Base-by-base conservation (phyloP, 2,797 vertebrate species). In the Rhinogobio ventralis region DNA sequence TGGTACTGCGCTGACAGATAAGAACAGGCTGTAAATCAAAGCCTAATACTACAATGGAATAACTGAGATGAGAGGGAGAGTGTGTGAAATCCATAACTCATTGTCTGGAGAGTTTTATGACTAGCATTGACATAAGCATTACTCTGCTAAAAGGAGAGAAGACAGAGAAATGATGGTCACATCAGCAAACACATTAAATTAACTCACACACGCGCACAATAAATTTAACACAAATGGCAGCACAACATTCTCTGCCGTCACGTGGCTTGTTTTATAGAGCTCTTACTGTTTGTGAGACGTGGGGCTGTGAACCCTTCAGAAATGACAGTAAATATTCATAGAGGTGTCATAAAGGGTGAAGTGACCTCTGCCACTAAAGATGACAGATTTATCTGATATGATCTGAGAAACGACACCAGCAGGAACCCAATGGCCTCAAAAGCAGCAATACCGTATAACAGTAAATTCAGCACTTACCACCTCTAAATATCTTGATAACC, bases 251-350 rank as follows among this genome's bases (percentile, higher is more conserved):
- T 23, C 64, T 10, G 25, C 51, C 9, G 14, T 71, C 62, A 68
- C n/a, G 1, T 51, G 25, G n/a, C 46, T 67, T 76, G 30, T 23
- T 72, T 81, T 45, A 71, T 71, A 30, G 62, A 67, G 36, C 42
- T 57, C 66, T 72, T 13, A 19, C 66, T n/a, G 67, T 78, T 33
- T 45, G 51, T 33, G 13, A 72, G 23, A 49, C 45, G 53, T 0
- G 5, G 20, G 76, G 75, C 79, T 79, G 55, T 46, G 74, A 84
- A 84, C 64, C 74, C 25, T 36, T 71, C 42, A 84, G 49, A 46
- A 77, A 46, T 69, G 75, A 79, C 67, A 71, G 75, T 71, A 49
- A 84, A 84, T 84, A 62, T 84, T 79, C 83, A 64, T 49, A 49
- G 30, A 76, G 33, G 25, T 66, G 19, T 76, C 15, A 55, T 53